Evolutionary conservation across 1,140 invertebrate genomes (phyloP).

Genomic region (Ostrea edulis): DNA sequence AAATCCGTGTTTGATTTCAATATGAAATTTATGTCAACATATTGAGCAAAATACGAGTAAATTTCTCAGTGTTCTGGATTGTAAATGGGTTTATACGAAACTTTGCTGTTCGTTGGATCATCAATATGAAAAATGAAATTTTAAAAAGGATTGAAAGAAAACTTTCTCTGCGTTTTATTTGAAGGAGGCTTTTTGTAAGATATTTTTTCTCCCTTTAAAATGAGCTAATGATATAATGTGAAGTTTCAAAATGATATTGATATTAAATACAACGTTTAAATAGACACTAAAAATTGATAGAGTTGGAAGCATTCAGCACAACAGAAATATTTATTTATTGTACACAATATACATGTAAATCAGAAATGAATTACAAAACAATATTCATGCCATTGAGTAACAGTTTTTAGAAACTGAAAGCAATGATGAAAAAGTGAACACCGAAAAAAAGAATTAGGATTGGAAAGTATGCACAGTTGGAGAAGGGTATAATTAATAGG

Average conservation of each 20-base stretch:
- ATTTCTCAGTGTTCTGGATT: conserved; percentile 20
- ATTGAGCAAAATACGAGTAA: neutral
- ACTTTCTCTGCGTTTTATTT: neutral
- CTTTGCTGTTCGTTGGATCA: neutral
- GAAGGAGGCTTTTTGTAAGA: neutral
- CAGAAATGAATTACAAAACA: neutral
- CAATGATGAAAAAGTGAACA: no score
- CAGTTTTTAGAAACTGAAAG: neutral
- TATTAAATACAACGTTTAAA: neutral
- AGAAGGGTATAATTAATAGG: no score
- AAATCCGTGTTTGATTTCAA: conserved; percentile 37
- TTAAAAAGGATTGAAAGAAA: neutral
- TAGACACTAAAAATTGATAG: neutral
- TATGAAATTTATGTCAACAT: conserved; percentile 33
- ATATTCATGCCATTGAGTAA: neutral
- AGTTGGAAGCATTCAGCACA: neutral
- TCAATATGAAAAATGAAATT: conserved; percentile 36
- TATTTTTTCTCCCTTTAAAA: conserved; percentile 5
- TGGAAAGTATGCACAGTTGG: no score
- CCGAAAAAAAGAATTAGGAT: no score
- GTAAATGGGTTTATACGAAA: conserved; percentile 5
- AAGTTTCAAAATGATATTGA: neutral
- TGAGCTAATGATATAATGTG: neutral
- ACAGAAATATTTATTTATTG: neutral
- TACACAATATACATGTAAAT: neutral